Evolutionary conservation across 2,888 invertebrate genomes (phyloP).

Genomic region (Troides aeacus): DNA sequence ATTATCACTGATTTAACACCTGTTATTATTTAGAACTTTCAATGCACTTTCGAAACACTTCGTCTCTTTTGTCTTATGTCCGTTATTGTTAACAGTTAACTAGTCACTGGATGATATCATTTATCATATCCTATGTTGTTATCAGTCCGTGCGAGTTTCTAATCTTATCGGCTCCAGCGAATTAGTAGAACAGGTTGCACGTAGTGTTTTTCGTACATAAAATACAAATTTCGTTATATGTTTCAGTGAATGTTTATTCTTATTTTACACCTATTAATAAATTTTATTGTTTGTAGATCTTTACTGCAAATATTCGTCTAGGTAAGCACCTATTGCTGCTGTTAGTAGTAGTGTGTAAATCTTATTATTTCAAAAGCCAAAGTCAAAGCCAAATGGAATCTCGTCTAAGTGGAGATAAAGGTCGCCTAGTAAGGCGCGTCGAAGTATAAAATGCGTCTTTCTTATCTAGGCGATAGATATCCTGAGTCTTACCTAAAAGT

Average conservation of each 20-base stretch:
- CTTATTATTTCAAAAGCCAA: too few relatives aligned
- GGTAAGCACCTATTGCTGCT: too few relatives aligned
- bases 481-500: too few relatives aligned
- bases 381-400: too few relatives aligned
- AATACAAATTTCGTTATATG: background rate
- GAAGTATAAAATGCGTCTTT: too few relatives aligned
- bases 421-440: too few relatives aligned
- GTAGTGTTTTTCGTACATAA: slow-evolving; percentile 35
- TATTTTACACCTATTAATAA: background rate
- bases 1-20: slow-evolving; percentile 74
- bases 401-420: too few relatives aligned
- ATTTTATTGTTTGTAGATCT: too few relatives aligned
- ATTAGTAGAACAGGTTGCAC: slow-evolving; percentile 71
- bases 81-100: slow-evolving; percentile 54
- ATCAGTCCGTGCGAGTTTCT: slow-evolving; percentile 56
- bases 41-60: slow-evolving; percentile 40
- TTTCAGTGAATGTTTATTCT: background rate
- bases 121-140: slow-evolving; percentile 59
- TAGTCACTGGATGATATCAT: slow-evolving; percentile 61
- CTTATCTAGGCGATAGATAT: too few relatives aligned
- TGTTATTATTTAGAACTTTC: slow-evolving; percentile 35
- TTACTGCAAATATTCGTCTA: too few relatives aligned
- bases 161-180: slow-evolving; percentile 72
- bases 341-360: too few relatives aligned
- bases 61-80: slow-evolving; percentile 56